Conservation (phyloP, 2,113 vertebrate genomes). For the Prionailurus viverrinus region DNA sequence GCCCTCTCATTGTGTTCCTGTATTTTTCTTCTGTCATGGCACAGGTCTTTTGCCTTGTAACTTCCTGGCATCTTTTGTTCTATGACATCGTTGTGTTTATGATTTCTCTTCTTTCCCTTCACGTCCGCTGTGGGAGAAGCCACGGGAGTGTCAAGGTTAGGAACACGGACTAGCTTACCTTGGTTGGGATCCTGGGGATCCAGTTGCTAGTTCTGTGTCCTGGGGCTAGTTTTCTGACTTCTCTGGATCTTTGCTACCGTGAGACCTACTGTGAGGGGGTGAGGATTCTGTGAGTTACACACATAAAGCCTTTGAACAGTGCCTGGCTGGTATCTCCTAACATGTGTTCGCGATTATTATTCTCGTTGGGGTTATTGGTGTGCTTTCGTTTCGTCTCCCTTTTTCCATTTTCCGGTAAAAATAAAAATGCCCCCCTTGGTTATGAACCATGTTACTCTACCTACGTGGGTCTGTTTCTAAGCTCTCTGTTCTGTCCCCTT, state of each 20-base stretch:
- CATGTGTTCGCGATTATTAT: neutral
- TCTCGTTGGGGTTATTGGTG: neutral
- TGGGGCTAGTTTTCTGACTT: neutral
- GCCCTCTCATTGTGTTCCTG: neutral
- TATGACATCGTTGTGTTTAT: neutral
- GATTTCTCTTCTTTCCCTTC: neutral
- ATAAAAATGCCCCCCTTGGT: neutral
- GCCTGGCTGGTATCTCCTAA: neutral
- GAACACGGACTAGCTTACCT: neutral
- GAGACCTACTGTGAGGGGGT: neutral
- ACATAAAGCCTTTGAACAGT: neutral
- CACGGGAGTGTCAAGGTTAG: neutral
- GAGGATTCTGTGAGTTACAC: neutral
- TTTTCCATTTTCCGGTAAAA: neutral
- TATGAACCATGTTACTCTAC: neutral
- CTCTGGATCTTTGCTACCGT: neutral
- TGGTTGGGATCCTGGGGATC: neutral
- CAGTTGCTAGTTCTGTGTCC: neutral
- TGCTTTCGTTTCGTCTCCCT: neutral
- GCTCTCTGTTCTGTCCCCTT: neutral
- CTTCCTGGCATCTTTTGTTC: neutral
- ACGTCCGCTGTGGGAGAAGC: neutral
- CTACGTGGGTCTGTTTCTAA: neutral
- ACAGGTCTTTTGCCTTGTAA: neutral
- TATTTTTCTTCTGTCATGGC: neutral